Evolutionary conservation across 2,113 vertebrate genomes (phyloP), one percentile per base, ranked within the genome.

Genomic region (Hoplias malabaricus): DNA sequence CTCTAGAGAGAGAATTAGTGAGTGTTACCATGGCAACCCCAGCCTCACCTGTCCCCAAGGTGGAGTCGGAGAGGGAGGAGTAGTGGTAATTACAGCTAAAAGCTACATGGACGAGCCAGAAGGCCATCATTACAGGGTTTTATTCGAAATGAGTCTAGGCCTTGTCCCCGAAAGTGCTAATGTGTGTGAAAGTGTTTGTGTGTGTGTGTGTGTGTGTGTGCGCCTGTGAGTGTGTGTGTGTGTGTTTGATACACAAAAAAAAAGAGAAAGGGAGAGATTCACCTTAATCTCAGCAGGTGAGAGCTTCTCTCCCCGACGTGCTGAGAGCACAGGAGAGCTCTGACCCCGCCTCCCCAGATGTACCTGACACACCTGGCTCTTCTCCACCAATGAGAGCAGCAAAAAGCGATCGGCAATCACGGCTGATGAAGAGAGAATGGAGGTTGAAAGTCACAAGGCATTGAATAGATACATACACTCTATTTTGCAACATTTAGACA

Each of bases 281-380:
- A 93, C 97, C 96, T 97, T 98, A 80, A 94, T 91, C 83, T 98
- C 95, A 84, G 94, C 93, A 59, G 90, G 86, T 11, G 96, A 96
- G 73, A 98, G 93, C 86, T 98, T 99, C 88, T 96, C 95, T 66
- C 89, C 46, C 77, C 84, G 93, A 85, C 86, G 92, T 61, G 87
- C 90, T 93, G 83, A 77, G 6, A 87, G 54, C 86, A 96, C 91
- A 0, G 89, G 84, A 82, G 93, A 94, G 87, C 88, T 89, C 88
- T 89, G 90, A 80, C 90, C 94, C 91, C 93, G 97, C 81, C 65
- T 90, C 91, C 87, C 78, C 90, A 98, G 93, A 82, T 94, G 93
- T 89, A 98, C 90, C 69, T 93, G 93, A 77, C 95, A 95, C 84
- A 98, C 92, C 53, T 96, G 95, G 89, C 90, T 95, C 85, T 90